Base-by-base conservation (phyloP, 2,888 invertebrate genomes). In the Tiliacea aurago region DNA sequence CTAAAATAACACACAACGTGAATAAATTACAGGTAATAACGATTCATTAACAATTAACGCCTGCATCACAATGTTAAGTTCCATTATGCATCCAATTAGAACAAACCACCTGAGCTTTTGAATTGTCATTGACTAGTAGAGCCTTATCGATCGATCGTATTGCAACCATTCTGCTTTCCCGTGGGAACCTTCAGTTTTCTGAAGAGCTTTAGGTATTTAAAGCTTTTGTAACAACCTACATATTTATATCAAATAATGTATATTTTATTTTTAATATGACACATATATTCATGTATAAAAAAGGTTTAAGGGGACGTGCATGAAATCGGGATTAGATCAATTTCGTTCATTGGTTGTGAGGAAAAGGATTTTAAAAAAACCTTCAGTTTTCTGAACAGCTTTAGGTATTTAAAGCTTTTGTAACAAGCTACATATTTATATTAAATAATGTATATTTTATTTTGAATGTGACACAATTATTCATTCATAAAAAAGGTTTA, bases 141-240 rank as follows among this genome's bases (percentile, higher is more conserved):
- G 68, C 64, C 73, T 79, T 80, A 84, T 86, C 85, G 80, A 84
- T 86, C 80, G 73, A 83, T 74, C 58, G 75, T 73, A 75, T 61
- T 78, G 80, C 78, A 77, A 70, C 62, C 59, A 43, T 72, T 86
- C 59, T 69, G 71, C 63, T 79, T 86, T 76, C 82, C 85, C 84
- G 83, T 86, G 86, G 82, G 85, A 86, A 85, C 70, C 63, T 73
- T 51, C 47, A 70, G 55, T 70, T 76, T 75, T 74, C 83, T 73
- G 70, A 73, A 55, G 58, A 73, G 43, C 61, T 72, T 76, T 51
- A 56, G 18, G 41, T 58, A 74, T 45, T 37, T 51, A 62, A 11
- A 73, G 28, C 41, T 59, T 68, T 66, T 67, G 82, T 78, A 73
- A 63, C 43, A 62, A 73, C 37, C 37, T 62, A 56, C 18, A 70